Base-by-base conservation (phyloP, 2,113 vertebrate genomes). In the Anser brachyrhynchus region DNA sequence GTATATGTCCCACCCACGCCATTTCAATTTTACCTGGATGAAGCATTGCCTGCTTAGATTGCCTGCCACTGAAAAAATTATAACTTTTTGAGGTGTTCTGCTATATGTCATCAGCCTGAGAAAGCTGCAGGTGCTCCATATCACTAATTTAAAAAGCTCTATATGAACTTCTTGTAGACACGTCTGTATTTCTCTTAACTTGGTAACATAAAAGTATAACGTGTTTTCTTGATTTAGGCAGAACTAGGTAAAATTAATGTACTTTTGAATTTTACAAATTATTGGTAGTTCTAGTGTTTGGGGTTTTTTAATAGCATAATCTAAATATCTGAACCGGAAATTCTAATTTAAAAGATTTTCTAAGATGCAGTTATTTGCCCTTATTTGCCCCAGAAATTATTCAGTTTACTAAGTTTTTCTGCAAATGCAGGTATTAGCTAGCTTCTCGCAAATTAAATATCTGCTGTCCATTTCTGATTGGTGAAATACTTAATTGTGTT, bases 401-500 rank as follows among this genome's bases (percentile, higher is more conserved):
- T 12, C 33, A 31, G 33, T 43, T 55, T 22, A 49, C 46, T 79
- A 71, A 87, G 41, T 77, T 89, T 43, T 82, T 69, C 87, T 92
- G 37, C 41, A 73, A 67, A 84, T 69, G 82, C 41, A 82, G 21
- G 79, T 74, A 28, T 82, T 89, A 74, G 29, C 77, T 89, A 39
- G 5, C 12, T 89, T 96, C 37, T 90, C 92, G 33, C 33, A 67
- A 52, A 35, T 78, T 62, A 84, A 41, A 85, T 80, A 87, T 95
- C 22, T 43, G n/a, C 43, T 92, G 29, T 35, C 46, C 12, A 4
- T 89, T 57, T 94, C 64, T 92, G 41, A 19, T 78, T 79, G 43
- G 14, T 86, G 91, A 51, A 96, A 79, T 81, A 87, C 84, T 96
- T 96, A 69, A 87, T 20, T 70, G 54, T 74, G 55, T 97, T 94